These are phyloP conservation scores for Regulus satrapa DNA, from an alignment of 2,113 vertebrate species.

Conservation along the genomic window DNA sequence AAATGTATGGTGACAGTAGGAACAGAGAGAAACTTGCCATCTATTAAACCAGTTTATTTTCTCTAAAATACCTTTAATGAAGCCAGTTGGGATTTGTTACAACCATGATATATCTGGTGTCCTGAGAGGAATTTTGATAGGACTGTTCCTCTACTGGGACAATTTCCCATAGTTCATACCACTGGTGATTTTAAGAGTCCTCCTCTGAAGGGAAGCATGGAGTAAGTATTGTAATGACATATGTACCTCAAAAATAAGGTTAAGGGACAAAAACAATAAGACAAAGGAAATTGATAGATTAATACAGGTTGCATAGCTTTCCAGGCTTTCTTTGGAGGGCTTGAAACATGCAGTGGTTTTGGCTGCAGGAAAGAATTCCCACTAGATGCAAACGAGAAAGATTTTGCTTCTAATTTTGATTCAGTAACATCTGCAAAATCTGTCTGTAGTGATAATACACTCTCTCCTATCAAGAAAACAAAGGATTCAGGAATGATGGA, in stretches of 20 bases:
- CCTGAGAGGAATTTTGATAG: neutral
- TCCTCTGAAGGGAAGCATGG: neutral
- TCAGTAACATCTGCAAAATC: neutral
- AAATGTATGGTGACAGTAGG: constrained; percentile 30
- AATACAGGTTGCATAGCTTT: neutral
- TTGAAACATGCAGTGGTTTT: neutral
- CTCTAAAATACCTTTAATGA: constrained; percentile 4
- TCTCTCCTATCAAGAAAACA: neutral
- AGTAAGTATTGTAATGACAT: neutral
- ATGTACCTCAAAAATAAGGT: neutral
- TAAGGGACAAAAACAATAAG: neutral
- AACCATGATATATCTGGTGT: neutral
- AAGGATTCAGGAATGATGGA: neutral
- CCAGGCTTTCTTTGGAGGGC: neutral
- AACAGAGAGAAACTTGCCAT: neutral
- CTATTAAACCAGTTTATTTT: constrained; percentile 39
- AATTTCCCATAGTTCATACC: neutral
- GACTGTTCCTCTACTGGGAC: neutral
- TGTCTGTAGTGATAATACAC: neutral
- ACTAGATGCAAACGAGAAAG: neutral
- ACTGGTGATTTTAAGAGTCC: neutral
- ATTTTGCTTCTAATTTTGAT: neutral
- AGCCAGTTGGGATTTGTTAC: constrained; percentile 7
- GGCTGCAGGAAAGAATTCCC: neutral
- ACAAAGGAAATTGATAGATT: neutral